Evolutionary conservation across 1,140 invertebrate genomes (phyloP).

Genomic region (Scaptomyza pallida): DNA sequence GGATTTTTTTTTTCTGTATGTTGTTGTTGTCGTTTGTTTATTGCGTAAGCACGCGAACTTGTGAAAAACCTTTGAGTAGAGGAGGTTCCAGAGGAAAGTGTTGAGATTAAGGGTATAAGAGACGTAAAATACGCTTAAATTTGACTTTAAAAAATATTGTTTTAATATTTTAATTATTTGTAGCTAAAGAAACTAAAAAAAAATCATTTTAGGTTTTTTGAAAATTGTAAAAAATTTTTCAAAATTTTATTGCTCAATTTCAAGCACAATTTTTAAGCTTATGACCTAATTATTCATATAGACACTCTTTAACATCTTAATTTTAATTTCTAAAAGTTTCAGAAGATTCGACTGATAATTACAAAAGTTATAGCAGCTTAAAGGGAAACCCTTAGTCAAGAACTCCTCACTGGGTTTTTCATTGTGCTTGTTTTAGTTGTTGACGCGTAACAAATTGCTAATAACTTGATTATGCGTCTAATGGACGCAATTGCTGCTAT

Average conservation of each 20-base stretch:
- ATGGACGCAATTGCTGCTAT: slow-evolving; percentile 63
- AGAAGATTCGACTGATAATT: too few species aligned
- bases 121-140: slow-evolving; percentile 17
- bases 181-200: too few species aligned
- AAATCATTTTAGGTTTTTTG: too few species aligned
- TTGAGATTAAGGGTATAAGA: too few species aligned
- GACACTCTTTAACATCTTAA: background rate
- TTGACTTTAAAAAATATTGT: too few species aligned
- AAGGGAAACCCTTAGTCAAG: background rate
- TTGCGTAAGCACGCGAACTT: slow-evolving; percentile 66
- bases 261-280: too few species aligned
- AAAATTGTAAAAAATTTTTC: too few species aligned
- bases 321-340: too few species aligned
- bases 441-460: slow-evolving; percentile 72
- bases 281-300: too few species aligned
- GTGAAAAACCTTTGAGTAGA: slow-evolving; percentile 28
- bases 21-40: slow-evolving; percentile 19
- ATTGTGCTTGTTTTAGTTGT: slow-evolving; percentile 36
- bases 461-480: slow-evolving; percentile 80
- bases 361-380: background rate
- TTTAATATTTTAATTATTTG: too few species aligned
- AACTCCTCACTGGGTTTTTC: background rate
- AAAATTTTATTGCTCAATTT: too few species aligned
- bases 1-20: too few species aligned
- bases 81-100: background rate